phyloP scores from a whole-genome alignment of 2,888 invertebrate genomes.

The Agrilus biguttatus region DNA sequence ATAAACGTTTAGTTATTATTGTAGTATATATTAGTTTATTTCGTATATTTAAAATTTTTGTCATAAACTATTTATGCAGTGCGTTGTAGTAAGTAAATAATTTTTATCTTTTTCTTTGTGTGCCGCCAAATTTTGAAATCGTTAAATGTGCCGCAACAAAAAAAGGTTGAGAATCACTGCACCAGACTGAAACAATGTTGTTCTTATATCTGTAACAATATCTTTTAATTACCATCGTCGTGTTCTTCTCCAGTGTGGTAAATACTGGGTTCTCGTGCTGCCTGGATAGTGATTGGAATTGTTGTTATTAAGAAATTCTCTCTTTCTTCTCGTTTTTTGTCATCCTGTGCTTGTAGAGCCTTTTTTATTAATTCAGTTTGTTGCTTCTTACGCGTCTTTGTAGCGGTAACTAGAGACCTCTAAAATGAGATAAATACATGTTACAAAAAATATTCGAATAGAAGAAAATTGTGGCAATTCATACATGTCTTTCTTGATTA shows the following conservation, averaged over 20 bases:
- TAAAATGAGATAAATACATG: slow-evolving; percentile 24
- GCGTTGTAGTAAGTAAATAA: too few relatives aligned
- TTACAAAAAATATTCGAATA: not conserved
- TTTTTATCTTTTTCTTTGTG: too few relatives aligned
- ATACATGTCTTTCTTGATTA: slow-evolving; percentile 91
- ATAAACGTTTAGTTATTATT: too few relatives aligned
- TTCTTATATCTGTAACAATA: too few relatives aligned
- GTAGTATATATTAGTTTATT: too few relatives aligned
- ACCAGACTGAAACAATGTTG: too few relatives aligned
- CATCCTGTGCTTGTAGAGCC: slow-evolving; percentile 90
- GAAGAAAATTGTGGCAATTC: slow-evolving; percentile 16
- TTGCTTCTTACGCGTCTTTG: slow-evolving; percentile 96
- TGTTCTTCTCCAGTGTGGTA: slow-evolving; percentile 79
- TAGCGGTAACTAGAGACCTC: slow-evolving; percentile 93
- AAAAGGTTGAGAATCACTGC: too few relatives aligned
- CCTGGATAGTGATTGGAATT: slow-evolving; percentile 87
- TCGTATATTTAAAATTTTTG: too few relatives aligned
- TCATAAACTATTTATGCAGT: too few relatives aligned
- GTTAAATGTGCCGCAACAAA: too few relatives aligned
- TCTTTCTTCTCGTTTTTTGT: slow-evolving; percentile 85
- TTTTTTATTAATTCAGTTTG: slow-evolving; percentile 95
- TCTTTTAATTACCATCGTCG: slow-evolving; percentile 49
- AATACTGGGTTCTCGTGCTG: slow-evolving; percentile 89
- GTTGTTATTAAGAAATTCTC: slow-evolving; percentile 93
- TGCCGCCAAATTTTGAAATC: too few relatives aligned